Base-by-base conservation (phyloP, 1,140 invertebrate species). In the Drosophila novamexicana region DNA sequence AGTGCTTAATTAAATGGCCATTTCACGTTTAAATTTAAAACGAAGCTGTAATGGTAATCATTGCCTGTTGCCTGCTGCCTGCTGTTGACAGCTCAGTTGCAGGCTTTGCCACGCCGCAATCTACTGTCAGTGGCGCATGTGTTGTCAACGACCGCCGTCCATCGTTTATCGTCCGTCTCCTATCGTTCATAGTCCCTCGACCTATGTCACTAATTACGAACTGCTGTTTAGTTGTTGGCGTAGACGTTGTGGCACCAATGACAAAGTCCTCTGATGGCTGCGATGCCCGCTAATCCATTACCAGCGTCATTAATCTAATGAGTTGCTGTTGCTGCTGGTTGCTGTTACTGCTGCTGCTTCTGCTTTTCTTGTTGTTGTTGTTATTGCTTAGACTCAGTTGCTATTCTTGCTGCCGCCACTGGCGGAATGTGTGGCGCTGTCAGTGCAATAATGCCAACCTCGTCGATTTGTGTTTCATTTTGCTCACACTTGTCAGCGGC, bases 291-390 rank as follows among this genome's bases (percentile, higher is more conserved):
- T 89, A 89, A 89, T 89, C 84, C 84, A 89, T 89, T 89, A 89
- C 84, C 84, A 86, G 64, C 67, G 82, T 86, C 82, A 89, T 89
- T 89, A 89, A 89, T 89, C 85, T 89, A 89, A 89, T 89, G 80
- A 89, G 84, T 74, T 89, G 79, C 52, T 76, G 73, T 67, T 73
- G 81, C 36, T 65, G 36, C n/a, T 14, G 49, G 45, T 44, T 65
- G 45, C 29, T 54, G 39, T 47, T 16, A 12, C n/a, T 68, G 59
- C 45, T 52, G 54, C 22, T 45, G 54, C 36, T 67, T 14, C 73
- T 65, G 36, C n/a, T 12, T 18, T 18, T 18, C 39, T 44, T 65
- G 39, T 32, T 54, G 39, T 47, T 16, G 16, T 14, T 68, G 54
- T 49, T 52, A 45, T 7, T 49, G 22, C 34, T 45, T 29, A 29